phyloP scores from a whole-genome alignment of 1,140 invertebrate genomes.

The Philaenus spumarius region DNA sequence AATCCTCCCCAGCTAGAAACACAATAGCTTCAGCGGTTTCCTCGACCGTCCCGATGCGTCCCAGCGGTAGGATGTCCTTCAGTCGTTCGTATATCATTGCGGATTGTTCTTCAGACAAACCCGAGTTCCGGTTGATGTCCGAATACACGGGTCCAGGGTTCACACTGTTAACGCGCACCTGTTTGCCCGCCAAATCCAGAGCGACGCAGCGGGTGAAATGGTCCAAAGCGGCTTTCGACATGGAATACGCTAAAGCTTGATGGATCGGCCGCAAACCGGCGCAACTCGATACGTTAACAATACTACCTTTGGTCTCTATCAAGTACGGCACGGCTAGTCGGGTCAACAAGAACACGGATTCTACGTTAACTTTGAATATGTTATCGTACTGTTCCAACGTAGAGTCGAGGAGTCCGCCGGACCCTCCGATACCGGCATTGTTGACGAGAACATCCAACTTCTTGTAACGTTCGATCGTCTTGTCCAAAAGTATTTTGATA shows the following conservation, averaged over 20 bases:
- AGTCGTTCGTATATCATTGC: no score
- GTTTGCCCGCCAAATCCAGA: slow-evolving; percentile 41
- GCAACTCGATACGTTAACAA: slow-evolving; percentile 89
- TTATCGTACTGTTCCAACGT: slow-evolving; percentile 74
- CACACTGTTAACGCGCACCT: no score
- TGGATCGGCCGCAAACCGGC: slow-evolving; percentile 37
- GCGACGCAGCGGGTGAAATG: slow-evolving; percentile 56
- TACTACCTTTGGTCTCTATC: slow-evolving; percentile 70
- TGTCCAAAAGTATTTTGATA: slow-evolving; percentile 60
- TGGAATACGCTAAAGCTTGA: slow-evolving; percentile 40
- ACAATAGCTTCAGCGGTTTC: no score
- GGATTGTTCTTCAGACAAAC: no score
- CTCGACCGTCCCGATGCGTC: no score
- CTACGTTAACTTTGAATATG: slow-evolving; percentile 77
- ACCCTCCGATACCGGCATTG: slow-evolving; percentile 78
- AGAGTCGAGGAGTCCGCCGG: slow-evolving; percentile 76
- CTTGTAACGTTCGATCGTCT: slow-evolving; percentile 60
- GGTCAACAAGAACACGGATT: slow-evolving; percentile 74
- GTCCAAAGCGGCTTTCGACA: slow-evolving; percentile 57
- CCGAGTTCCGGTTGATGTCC: no score
- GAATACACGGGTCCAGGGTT: no score
- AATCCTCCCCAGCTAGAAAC: no score
- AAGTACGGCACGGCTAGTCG: slow-evolving; percentile 77
- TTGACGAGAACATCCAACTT: slow-evolving; percentile 76
- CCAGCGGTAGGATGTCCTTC: no score